Conservation (phyloP, 2,113 vertebrate species). For the Ariopsis seemanni region DNA sequence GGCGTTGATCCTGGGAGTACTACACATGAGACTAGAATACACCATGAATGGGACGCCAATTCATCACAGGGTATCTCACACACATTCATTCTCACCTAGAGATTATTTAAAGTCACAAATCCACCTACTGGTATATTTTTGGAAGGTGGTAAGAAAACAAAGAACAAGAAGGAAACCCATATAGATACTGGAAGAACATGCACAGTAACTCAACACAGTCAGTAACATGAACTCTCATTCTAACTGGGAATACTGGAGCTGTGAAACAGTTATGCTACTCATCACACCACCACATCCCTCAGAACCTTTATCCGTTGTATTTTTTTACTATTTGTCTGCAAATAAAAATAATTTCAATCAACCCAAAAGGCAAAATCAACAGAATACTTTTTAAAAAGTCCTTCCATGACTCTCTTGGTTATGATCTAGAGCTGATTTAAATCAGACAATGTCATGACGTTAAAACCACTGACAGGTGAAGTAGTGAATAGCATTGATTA, state of each 20-base stretch:
- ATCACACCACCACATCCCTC: background rate
- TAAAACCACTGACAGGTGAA: too few relatives aligned
- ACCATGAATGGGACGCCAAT: background rate
- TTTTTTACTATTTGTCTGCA: background rate
- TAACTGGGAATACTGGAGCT: background rate
- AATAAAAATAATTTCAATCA: background rate
- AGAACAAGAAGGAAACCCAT: background rate
- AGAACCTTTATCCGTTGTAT: background rate
- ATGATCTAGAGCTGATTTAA: background rate
- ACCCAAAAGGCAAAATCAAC: background rate
- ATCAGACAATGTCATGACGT: background rate
- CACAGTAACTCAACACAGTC: background rate
- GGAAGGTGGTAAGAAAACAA: background rate
- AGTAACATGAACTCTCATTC: background rate
- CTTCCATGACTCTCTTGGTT: background rate
- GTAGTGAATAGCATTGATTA: too few relatives aligned
- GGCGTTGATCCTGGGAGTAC: background rate
- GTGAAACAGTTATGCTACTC: background rate
- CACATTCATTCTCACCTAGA: background rate
- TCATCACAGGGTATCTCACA: background rate
- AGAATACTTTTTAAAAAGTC: background rate
- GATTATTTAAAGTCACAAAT: background rate
- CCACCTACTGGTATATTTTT: background rate
- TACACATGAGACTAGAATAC: background rate
- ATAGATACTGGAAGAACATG: background rate